Evolutionary conservation across 2,797 vertebrate genomes (phyloP), one percentile per base, ranked within the genome.

Genomic region (Lepilemur septentrionalis): DNA sequence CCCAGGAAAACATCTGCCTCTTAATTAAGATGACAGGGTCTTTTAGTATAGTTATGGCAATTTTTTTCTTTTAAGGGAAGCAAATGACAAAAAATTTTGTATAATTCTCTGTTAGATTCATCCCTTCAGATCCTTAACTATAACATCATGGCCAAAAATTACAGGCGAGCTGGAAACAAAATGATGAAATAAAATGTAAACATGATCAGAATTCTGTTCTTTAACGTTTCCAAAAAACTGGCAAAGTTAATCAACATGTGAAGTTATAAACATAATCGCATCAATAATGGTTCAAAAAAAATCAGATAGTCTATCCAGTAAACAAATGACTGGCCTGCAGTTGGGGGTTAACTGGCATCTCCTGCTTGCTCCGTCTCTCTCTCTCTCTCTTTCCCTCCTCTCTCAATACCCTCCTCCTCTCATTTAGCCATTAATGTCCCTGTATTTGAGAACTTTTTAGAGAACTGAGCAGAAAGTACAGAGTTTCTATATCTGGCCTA

Each of bases 11-110:
- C 6, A 84, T 52, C 72, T 94, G 55, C 67, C 73, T 94, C 52
- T 93, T 92, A 61, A 84, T 95, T 76, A 95, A 87, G 78, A 94
- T 57, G 67, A 76, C 59, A 95, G 35, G 20, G 18, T 61, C 69
- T 87, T 95, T 95, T 65, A 84, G 67, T 55, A 61, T 4, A 91
- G 30, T 89, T 41, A 65, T 2, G 28, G 20, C 4, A 70, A 20
- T 43, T n/a, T 93, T 89, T 83, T 94, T 72, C 67, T 92, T 78
- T 95, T 76, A 84, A 63, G 38, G 5, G 65, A 93, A 50, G 25
- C 52, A 92, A 80, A 90, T 38, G 11, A 83, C 52, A 94, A 75
- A 75, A 83, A 69, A 52, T 41, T 72, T 50, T 93, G 70, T 76
- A 30, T 63, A 95, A 81, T 46, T 93, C 41, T 69, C 9, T 88